Evolutionary conservation across 2,888 invertebrate species (phyloP).

Genomic region (Drosophila kambysellisi): DNA sequence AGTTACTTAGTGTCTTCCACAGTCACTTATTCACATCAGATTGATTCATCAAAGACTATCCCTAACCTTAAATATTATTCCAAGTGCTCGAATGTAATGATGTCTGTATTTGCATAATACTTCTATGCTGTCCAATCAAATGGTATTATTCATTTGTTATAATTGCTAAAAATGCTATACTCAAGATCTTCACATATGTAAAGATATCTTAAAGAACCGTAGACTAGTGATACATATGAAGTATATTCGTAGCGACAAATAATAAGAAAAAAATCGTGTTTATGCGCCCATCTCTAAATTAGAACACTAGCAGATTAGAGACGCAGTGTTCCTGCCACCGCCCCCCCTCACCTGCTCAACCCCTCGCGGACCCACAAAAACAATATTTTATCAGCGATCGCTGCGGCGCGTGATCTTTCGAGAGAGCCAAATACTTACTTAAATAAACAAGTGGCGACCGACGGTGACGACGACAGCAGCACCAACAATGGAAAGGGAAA

Average conservation of each 20-base stretch:
- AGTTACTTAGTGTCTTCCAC: neutral
- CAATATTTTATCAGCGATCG: slow-evolving; percentile 71
- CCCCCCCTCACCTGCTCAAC: neutral
- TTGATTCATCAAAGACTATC: neutral
- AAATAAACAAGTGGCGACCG: slow-evolving; percentile 64
- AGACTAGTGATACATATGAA: slow-evolving; percentile 1
- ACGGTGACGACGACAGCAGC: slow-evolving; percentile 62
- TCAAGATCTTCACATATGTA: neutral
- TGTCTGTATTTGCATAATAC: neutral
- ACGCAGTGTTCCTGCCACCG: neutral
- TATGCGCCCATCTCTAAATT: slow-evolving; percentile 40
- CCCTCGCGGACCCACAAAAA: slow-evolving; percentile 9
- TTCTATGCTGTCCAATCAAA: neutral
- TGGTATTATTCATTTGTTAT: neutral
- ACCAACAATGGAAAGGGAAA: neutral
- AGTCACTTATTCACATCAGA: neutral
- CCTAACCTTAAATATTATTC: neutral
- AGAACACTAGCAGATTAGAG: slow-evolving; percentile 50
- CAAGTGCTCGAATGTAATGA: too few species aligned
- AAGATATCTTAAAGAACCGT: neutral
- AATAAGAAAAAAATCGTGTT: slow-evolving; percentile 4
- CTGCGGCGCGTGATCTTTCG: slow-evolving; percentile 71
- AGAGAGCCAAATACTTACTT: slow-evolving; percentile 57
- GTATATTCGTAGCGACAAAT: neutral
- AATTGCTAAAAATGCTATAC: neutral